Evolutionary conservation across 2,113 vertebrate genomes (phyloP).

Genomic region (Porphyrio hochstetteri): DNA sequence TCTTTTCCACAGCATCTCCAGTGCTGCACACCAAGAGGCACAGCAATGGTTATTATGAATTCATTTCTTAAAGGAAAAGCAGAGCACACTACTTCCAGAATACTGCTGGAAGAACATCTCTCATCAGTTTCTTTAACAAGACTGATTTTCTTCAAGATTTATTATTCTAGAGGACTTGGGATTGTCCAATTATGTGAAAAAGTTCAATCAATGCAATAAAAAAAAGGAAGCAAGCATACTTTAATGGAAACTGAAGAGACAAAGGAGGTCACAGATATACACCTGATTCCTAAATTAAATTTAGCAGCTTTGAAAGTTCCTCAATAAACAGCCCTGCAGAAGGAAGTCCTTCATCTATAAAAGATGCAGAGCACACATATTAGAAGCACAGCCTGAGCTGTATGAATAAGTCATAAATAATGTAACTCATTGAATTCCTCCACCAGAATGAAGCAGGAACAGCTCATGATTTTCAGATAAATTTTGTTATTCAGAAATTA

Average conservation of each 20-base stretch:
- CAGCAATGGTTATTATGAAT: background rate
- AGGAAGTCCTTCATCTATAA: slow-evolving; percentile 30
- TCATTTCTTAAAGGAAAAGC: slow-evolving; percentile 1
- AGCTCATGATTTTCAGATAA: slow-evolving; percentile 29
- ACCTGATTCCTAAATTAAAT: background rate
- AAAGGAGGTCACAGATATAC: background rate
- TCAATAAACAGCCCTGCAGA: background rate
- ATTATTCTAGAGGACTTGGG: background rate
- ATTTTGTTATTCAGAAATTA: slow-evolving; percentile 41
- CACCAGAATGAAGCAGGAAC: background rate
- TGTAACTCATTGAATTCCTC: background rate
- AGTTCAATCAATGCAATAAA: background rate
- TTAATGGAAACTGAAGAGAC: background rate
- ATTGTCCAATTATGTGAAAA: background rate
- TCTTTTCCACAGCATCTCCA: background rate
- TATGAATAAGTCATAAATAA: slow-evolving; percentile 30
- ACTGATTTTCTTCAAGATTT: background rate
- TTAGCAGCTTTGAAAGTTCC: background rate
- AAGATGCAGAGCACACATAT: background rate
- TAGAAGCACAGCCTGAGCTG: background rate
- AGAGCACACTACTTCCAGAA: background rate
- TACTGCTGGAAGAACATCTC: background rate
- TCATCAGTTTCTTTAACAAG: background rate
- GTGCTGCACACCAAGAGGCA: background rate
- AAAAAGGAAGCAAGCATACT: background rate